Conservation (phyloP, 2,797 vertebrate genomes). For the Glossophaga mutica region DNA sequence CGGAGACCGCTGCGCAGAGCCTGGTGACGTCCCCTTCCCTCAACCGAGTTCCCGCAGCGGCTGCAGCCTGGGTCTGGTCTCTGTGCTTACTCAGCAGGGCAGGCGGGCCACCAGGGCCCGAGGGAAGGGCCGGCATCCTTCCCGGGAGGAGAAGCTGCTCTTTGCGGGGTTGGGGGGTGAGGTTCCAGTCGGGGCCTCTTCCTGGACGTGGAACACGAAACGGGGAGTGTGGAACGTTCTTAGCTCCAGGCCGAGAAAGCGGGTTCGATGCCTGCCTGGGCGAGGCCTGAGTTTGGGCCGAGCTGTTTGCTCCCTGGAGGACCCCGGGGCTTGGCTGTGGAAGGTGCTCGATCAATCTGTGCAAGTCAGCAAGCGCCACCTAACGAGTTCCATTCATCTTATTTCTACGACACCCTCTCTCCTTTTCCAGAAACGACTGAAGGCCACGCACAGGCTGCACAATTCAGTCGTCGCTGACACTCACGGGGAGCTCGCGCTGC, state of each 20-base stretch:
- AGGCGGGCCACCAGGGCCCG: background rate
- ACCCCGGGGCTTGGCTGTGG: background rate
- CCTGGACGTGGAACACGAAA: background rate
- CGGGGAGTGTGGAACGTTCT: background rate
- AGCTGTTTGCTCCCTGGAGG: background rate
- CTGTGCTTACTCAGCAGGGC: background rate
- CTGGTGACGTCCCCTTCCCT: background rate
- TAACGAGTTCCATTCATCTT: background rate
- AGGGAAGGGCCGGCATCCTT: fast-evolving
- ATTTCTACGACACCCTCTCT: background rate
- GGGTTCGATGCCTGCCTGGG: background rate
- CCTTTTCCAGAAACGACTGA: background rate
- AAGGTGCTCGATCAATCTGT: background rate
- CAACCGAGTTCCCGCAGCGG: background rate
- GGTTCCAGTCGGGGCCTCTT: background rate
- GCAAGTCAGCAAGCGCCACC: background rate
- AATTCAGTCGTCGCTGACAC: too few relatives aligned
- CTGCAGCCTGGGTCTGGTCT: fast-evolving
- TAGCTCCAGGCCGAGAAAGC: background rate
- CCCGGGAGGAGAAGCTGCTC: background rate
- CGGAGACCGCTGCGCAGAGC: background rate
- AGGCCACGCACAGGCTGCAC: background rate
- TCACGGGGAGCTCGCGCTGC: fast-evolving
- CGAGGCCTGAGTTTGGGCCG: background rate
- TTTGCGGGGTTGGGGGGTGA: background rate